Conservation (phyloP, 2,888 invertebrate species). For the Allophyes oxyacanthae region DNA sequence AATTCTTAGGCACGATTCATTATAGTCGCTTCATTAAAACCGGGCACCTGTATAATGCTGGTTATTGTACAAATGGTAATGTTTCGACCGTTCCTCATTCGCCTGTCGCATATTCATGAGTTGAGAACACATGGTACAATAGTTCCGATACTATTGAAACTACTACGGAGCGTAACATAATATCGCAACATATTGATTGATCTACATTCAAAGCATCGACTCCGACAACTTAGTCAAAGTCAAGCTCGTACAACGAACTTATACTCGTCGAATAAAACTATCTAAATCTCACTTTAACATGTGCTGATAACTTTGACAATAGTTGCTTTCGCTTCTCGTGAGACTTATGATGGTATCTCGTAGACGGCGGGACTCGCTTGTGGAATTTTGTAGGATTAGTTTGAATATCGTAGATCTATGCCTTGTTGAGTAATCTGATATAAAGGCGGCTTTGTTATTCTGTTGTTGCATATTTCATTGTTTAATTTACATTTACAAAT, state of each 20-base stretch:
- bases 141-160: conserved; percentile 29
- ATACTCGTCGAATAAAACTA: conserved; percentile 40
- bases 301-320: conserved; percentile 50
- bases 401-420: conserved; percentile 43
- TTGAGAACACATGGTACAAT: conserved; percentile 33
- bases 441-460: conserved; percentile 48
- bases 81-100: conserved; percentile 29
- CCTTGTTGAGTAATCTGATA: conserved; percentile 44
- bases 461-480: conserved; percentile 52
- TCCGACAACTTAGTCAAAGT: conserved; percentile 33
- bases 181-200: conserved; percentile 45
- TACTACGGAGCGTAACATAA: conserved; percentile 16
- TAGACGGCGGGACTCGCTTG: conserved; percentile 19
- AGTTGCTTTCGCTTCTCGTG: conserved; percentile 32
- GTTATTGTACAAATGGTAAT: conserved; percentile 30
- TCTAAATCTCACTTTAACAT: conserved; percentile 48
- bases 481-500: conserved; percentile 43
- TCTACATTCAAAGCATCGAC: conserved; percentile 29
- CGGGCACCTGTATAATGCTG: conserved; percentile 32
- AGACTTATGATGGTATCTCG: conserved; percentile 41
- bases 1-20: conserved; percentile 60
- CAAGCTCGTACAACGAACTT: conserved; percentile 33
- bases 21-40: conserved; percentile 56
- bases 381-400: conserved; percentile 49
- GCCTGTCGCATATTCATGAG: conserved; percentile 34